Base-by-base conservation (phyloP, 2,888 invertebrate genomes). In the Camponotus fellah region DNA sequence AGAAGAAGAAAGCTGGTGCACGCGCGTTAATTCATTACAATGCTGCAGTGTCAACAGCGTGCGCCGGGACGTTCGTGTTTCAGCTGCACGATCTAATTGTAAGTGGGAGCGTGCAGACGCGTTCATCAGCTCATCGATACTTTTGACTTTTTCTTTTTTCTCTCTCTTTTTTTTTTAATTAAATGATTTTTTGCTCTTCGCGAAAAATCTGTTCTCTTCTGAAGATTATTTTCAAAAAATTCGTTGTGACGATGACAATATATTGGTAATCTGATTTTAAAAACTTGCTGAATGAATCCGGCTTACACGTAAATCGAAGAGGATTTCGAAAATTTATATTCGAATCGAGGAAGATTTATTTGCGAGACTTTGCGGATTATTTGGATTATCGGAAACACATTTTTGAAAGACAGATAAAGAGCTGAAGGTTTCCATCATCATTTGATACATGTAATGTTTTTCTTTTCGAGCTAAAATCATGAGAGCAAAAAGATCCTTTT, bases 21-120 rank as follows among this genome's bases (percentile, higher is more conserved):
- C 75, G 60, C 49, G 71, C 46, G 58, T 58, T 58, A 82, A 56
- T 53, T 71, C 56, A 82, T 82, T 76, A 69, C 69, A 65, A 71
- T 71, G 34, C 72, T 34, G 58, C 58, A 46, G 56, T 84, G 75
- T 84, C 76, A 83, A 75, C 43, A 68, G 56, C 62, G 62, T 6
- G 68, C n/a, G 56, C 4, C 37, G 72, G 58, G 43, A 43, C 14
- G 53, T 60, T 64, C 58, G 46, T 17, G 58, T 81, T 32, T 46
- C 46, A 10, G 40, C 32, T 46, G 62, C 17, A 69, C 26, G 40
- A 53, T 58, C 49, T 26, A 26, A 26, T 26, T 26, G 26, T 26
- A 65, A 66, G 60, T 34, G 60, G 37, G 49, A 66, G 58, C 17
- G 56, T 58, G 71, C 72, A 58, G 43, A 79, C 49, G 75, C 49